A percentile compares a stretch with the other conserved stretches of the same genome.
phyloP scores from a whole-genome alignment of 1,140 invertebrate species.

The Halictus rubicundus region DNA sequence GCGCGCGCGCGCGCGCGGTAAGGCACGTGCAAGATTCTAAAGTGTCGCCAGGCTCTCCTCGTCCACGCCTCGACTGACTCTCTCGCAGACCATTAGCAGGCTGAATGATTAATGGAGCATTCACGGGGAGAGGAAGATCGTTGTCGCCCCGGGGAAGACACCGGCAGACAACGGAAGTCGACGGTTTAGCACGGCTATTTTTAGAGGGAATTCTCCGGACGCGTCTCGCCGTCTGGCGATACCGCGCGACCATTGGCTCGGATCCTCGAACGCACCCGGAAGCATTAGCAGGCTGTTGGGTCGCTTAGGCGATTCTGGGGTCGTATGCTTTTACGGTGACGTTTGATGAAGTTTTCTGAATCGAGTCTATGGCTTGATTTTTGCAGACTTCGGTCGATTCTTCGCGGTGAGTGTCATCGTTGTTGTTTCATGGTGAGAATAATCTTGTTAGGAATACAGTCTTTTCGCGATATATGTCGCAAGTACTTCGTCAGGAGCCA shows the following conservation, averaged over 20 bases:
- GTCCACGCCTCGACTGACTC: slow-evolving; percentile 36
- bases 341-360: too few species aligned
- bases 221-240: not conserved
- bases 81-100: slow-evolving; percentile 50
- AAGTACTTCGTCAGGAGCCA: too few species aligned
- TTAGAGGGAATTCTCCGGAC: not conserved
- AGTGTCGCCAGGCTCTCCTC: slow-evolving; percentile 23
- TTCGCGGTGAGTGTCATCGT: too few species aligned
- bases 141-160: not conserved
- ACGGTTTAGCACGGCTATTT: slow-evolving; percentile 13
- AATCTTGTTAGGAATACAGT: too few species aligned
- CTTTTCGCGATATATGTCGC: too few species aligned
- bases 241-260: not conserved
- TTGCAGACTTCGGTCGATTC: too few species aligned
- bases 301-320: too few species aligned
- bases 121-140: slow-evolving; percentile 38
- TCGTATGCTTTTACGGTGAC: too few species aligned
- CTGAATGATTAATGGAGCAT: slow-evolving; percentile 58
- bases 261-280: not conserved
- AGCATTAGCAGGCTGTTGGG: too few species aligned
- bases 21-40: slow-evolving; percentile 5
- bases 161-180: slow-evolving; percentile 4
- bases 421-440: too few species aligned
- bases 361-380: too few species aligned
- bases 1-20: not conserved